phyloP scores from a whole-genome alignment of 2,797 vertebrate species.

The Vireo griseus region DNA sequence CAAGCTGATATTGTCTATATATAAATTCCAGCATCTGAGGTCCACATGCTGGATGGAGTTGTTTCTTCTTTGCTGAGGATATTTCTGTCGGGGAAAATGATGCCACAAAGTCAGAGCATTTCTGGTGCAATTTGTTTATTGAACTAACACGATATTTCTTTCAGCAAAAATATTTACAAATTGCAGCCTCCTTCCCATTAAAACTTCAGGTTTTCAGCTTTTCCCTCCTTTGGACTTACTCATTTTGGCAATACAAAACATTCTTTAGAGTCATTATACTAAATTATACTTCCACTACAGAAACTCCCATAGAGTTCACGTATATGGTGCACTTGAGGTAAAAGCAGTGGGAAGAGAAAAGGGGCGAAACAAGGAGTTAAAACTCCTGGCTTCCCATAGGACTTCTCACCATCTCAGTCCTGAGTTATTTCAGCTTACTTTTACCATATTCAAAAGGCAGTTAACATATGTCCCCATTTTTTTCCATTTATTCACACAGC shows the following conservation, averaged over 20 bases:
- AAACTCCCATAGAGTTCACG: not conserved
- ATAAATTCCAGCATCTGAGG: conserved; percentile 4
- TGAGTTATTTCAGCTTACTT: not conserved
- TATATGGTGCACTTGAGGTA: not conserved
- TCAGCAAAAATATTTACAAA: not conserved
- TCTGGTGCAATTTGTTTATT: not conserved
- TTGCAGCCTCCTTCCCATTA: not conserved
- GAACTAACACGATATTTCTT: not conserved
- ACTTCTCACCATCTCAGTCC: not conserved
- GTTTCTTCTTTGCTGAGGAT: not conserved
- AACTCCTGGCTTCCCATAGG: not conserved
- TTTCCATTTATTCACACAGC: not conserved
- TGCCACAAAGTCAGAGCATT: not conserved
- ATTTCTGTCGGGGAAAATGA: not conserved
- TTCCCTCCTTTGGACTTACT: not conserved
- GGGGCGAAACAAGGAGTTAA: not conserved
- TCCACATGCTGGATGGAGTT: not conserved
- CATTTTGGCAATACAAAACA: not conserved
- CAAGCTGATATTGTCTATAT: not conserved
- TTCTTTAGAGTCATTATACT: not conserved
- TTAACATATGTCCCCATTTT: not conserved
- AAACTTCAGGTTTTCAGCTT: not conserved
- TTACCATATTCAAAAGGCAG: not conserved
- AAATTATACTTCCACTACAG: not conserved
- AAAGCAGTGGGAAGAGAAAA: not conserved